Conservation (phyloP, 1,140 invertebrate species). For the Hyles vespertilio region DNA sequence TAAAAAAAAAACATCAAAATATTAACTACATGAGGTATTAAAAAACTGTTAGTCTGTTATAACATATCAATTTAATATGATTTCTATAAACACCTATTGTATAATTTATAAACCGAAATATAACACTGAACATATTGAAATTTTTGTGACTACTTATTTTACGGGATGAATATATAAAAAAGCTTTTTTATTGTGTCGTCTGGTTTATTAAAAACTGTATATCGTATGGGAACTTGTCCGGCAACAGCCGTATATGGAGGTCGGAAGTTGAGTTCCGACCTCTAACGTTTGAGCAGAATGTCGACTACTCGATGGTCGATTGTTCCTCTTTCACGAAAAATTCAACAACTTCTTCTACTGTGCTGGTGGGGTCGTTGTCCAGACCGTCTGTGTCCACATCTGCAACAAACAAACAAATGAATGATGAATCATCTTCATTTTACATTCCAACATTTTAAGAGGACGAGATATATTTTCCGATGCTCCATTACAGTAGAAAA, state of each 20-base stretch:
- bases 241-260: conserved; percentile 31
- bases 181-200: conserved; percentile 35
- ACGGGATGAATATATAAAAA: conserved; percentile 50
- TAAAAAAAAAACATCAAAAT: conserved; percentile 20
- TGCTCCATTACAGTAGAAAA: no score
- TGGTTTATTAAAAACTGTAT: conserved; percentile 20
- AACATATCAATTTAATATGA: conserved; percentile 72
- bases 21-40: conserved; percentile 43
- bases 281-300: conserved; percentile 36
- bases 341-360: conserved; percentile 97
- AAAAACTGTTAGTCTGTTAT: conserved; percentile 62
- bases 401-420: conserved; percentile 52
- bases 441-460: no score
- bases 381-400: conserved; percentile 95
- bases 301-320: conserved; percentile 82
- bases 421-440: no score
- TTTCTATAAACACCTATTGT: conserved; percentile 70
- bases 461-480: no score
- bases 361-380: conserved; percentile 88
- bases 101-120: conserved; percentile 60
- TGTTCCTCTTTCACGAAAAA: conserved; percentile 98
- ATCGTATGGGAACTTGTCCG: conserved; percentile 4
- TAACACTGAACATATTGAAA: conserved; percentile 56
- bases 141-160: conserved; percentile 41
- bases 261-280: conserved; percentile 38